These are phyloP conservation scores for Anagyrus pseudococci DNA, from an alignment of 2,888 invertebrate species.

Conservation along the genomic window DNA sequence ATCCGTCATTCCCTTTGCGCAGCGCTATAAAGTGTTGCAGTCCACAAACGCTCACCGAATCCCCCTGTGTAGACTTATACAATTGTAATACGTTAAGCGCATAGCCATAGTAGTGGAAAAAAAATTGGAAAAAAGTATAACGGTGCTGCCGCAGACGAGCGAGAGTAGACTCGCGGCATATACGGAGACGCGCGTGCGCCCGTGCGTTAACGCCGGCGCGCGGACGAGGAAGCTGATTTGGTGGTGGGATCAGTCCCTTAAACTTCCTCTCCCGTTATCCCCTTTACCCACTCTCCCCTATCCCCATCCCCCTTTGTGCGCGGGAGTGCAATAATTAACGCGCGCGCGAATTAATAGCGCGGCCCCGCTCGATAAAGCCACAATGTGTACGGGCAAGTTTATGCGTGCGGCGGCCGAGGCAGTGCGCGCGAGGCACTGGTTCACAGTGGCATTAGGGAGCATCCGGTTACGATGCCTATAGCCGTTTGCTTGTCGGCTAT, in stretches of 20 bases:
- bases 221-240: constrained; percentile 46
- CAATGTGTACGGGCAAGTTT: too few relatives aligned
- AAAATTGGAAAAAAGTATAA: constrained; percentile 19
- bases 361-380: too few relatives aligned
- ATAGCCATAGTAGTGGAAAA: too few relatives aligned
- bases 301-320: neutral
- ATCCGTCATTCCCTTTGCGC: too few relatives aligned
- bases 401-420: too few relatives aligned
- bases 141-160: constrained; percentile 38
- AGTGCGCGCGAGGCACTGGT: constrained; percentile 55
- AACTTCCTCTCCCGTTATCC: constrained; percentile 17
- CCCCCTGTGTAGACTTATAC: too few relatives aligned
- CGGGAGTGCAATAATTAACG: neutral
- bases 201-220: neutral
- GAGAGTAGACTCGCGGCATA: neutral
- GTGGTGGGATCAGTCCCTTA: constrained; percentile 53
- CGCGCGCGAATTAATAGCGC: too few relatives aligned
- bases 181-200: too few relatives aligned
- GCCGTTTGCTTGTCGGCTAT: neutral
- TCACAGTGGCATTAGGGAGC: constrained; percentile 58
- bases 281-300: neutral
- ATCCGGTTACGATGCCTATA: neutral
- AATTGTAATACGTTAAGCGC: too few relatives aligned
- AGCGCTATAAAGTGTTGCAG: too few relatives aligned
- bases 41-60: too few relatives aligned